These are phyloP conservation scores for Eristalis arbustorum DNA, from an alignment of 2,888 invertebrate species.

Conservation along the genomic window DNA sequence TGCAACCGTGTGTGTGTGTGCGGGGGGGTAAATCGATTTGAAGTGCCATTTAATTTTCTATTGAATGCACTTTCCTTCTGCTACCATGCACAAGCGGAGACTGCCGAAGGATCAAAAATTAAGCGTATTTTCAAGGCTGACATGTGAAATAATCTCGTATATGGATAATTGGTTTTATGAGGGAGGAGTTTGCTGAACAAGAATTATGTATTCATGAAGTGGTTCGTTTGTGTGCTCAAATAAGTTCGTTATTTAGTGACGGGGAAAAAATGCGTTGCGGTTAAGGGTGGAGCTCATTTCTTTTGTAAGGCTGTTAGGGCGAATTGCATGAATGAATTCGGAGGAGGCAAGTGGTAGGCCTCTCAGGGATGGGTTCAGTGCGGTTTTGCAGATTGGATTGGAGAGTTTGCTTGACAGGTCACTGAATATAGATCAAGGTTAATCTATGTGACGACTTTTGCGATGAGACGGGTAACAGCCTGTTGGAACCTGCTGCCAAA, in stretches of 20 bases:
- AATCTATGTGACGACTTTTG: neutral
- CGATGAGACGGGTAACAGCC: neutral
- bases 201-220: neutral
- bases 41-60: conserved; percentile 10
- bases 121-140: neutral
- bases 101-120: neutral
- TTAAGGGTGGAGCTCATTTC: neutral
- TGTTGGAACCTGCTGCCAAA: neutral
- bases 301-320: neutral
- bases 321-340: neutral
- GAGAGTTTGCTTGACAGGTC: neutral
- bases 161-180: neutral
- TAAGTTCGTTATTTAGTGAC: neutral
- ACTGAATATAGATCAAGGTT: neutral
- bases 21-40: conserved; percentile 44
- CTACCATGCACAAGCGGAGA: neutral
- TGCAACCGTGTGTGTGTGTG: neutral
- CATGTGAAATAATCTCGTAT: conserved; percentile 12
- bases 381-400: neutral
- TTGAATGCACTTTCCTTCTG: neutral
- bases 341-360: neutral
- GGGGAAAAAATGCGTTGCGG: neutral
- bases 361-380: neutral
- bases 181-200: neutral
- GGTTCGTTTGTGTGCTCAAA: neutral